Conservation (phyloP, 2,113 vertebrate genomes). For the Pterophyllum scalare region DNA sequence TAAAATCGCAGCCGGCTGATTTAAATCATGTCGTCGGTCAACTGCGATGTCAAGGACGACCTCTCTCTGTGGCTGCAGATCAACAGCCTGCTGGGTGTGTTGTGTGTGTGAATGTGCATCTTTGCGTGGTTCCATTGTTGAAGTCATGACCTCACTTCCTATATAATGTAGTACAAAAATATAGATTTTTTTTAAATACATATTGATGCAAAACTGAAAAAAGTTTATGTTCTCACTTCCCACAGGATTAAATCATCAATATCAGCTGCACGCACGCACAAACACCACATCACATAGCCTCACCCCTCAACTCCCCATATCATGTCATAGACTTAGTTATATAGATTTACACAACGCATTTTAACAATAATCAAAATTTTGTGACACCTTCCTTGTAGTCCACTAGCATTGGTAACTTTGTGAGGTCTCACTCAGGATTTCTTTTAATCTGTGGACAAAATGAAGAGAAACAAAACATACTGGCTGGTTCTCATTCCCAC, state of each 20-base stretch:
- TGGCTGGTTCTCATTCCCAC: background rate
- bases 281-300: too few species aligned
- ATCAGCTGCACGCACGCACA: too few species aligned
- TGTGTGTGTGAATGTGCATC: background rate
- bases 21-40: slow-evolving; percentile 33
- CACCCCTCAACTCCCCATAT: too few species aligned
- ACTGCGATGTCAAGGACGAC: slow-evolving; percentile 22
- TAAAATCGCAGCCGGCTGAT: slow-evolving; percentile 11
- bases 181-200: too few species aligned
- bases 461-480: background rate
- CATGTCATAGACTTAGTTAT: too few species aligned
- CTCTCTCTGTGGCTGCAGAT: background rate
- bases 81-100: background rate
- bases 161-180: too few species aligned
- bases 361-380: too few species aligned
- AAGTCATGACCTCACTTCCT: background rate
- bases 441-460: background rate
- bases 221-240: too few species aligned
- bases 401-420: background rate
- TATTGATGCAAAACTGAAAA: too few species aligned
- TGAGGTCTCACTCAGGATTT: too few species aligned
- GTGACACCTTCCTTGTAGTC: background rate
- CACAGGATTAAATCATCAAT: too few species aligned
- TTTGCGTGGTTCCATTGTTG: background rate
- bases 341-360: too few species aligned